These are phyloP conservation scores for Empidonax traillii DNA, from an alignment of 2,113 vertebrate species.

Conservation along the genomic window DNA sequence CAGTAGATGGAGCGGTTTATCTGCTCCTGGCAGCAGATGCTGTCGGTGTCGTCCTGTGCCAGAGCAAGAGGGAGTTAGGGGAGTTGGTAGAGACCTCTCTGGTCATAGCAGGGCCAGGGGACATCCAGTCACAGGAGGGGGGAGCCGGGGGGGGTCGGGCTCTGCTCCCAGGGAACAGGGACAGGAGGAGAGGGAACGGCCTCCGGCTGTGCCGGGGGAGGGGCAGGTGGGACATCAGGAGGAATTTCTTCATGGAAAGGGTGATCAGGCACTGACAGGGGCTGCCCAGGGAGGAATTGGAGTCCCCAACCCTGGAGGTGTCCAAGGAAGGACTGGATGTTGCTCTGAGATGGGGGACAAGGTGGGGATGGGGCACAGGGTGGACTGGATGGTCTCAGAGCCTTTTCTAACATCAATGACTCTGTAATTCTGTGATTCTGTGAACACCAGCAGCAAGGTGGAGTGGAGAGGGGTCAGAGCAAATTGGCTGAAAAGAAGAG, in stretches of 20 bases:
- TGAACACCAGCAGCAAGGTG: not conserved
- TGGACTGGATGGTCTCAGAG: not conserved
- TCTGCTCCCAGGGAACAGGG: not conserved
- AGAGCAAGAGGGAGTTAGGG: not conserved
- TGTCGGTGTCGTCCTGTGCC: constrained; percentile 79
- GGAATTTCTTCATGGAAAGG: not conserved
- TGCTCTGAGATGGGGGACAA: not conserved
- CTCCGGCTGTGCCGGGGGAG: not conserved
- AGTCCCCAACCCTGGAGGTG: not conserved
- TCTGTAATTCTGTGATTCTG: not conserved
- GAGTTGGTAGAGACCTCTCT: not conserved
- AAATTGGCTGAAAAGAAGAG: not conserved
- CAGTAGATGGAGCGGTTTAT: constrained; percentile 93
- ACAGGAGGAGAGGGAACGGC: not conserved
- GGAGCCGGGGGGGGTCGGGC: not conserved
- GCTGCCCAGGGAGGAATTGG: not conserved
- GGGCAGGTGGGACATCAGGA: not conserved
- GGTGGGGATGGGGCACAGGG: rapidly evolving
- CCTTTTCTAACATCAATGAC: not conserved
- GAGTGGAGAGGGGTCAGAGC: not conserved
- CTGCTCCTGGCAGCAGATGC: constrained; percentile 85
- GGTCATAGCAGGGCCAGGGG: not conserved
- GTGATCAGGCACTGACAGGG: not conserved
- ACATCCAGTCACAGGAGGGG: not conserved
- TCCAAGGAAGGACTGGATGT: not conserved